These are phyloP conservation scores for Ormyrus rosae DNA, from an alignment of 2,888 invertebrate genomes.

Conservation along the genomic window DNA sequence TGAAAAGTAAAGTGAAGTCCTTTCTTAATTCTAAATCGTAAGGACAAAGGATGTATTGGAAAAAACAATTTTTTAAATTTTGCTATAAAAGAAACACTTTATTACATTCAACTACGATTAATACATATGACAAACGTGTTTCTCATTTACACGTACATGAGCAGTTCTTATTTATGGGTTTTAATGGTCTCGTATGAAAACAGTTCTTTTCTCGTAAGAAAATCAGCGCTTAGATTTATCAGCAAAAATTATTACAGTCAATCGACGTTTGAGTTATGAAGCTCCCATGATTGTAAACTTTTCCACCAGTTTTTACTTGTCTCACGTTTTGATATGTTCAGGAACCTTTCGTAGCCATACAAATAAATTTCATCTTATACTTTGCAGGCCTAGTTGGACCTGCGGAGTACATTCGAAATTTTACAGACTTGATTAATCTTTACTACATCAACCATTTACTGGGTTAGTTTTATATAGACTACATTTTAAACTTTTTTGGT, in stretches of 20 bases:
- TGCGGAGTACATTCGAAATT: slow-evolving; percentile 41
- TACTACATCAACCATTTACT: slow-evolving; percentile 63
- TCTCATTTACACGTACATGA: slow-evolving; percentile 40
- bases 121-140: slow-evolving; percentile 59
- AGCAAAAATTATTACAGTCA: slow-evolving; percentile 37
- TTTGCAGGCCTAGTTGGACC: slow-evolving; percentile 8
- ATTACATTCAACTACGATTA: slow-evolving; percentile 70
- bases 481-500: slow-evolving; percentile 46
- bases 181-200: slow-evolving; percentile 52
- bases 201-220: slow-evolving; percentile 51
- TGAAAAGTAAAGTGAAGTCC: not conserved
- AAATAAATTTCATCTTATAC: slow-evolving; percentile 22
- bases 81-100: slow-evolving; percentile 67
- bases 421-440: slow-evolving; percentile 57
- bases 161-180: slow-evolving; percentile 29
- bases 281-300: slow-evolving; percentile 44
- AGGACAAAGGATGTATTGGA: no score
- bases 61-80: slow-evolving; percentile 12
- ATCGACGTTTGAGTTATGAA: slow-evolving; percentile 28
- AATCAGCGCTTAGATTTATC: slow-evolving; percentile 26
- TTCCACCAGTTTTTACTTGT: slow-evolving; percentile 29
- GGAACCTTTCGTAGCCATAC: slow-evolving; percentile 53
- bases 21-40: not conserved
- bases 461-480: slow-evolving; percentile 56
- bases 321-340: slow-evolving; percentile 69